Base-by-base conservation (phyloP, 2,797 vertebrate genomes). In the Threskiornis aethiopicus region DNA sequence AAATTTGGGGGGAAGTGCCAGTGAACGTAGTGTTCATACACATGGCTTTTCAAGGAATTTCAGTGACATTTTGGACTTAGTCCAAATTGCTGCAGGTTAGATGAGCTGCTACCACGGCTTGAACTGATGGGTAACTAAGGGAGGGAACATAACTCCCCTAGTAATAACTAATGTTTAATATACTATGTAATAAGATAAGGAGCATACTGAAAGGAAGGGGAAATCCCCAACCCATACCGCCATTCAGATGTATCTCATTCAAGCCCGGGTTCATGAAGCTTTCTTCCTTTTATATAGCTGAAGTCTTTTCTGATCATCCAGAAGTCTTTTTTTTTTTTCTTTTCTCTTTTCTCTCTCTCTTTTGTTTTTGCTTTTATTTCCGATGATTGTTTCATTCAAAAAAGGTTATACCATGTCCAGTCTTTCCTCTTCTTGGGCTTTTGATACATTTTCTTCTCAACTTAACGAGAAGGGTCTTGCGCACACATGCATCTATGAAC, bases 401-500 rank as follows among this genome's bases (percentile, higher is more conserved):
- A 97, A 97, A 94, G 26, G 54, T 91, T 90, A 69, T 61, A 61
- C 69, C 67, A 10, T 71, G 55, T 83, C 42, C 8, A 42, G 39
- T 96, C 77, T 97, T 92, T 95, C 72, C 73, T 96, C 49, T 90
- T 91, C 91, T 90, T 83, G 79, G 88, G 73, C 82, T 94, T 95
- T 90, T 79, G 89, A 97, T 95, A 88, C 28, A 79, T 90, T 93
- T 89, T 97, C 91, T 96, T 92, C 88, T 97, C 95, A 86, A 85
- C 67, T 47, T 54, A 79, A 46, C 3, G 52, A 84, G 84, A 79
- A 90, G 57, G 65, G 47, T 80, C 66, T 89, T 73, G 13, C 2
- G 4, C 28, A 51, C 10, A 61, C 21, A 5, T 2, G 16, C 0
- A 0, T 96, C 97, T 99, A 99, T 4, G 99, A 99, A 96, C 99